Evolutionary conservation across 2,797 vertebrate species (phyloP).

Genomic region (Nothura maculosa): DNA sequence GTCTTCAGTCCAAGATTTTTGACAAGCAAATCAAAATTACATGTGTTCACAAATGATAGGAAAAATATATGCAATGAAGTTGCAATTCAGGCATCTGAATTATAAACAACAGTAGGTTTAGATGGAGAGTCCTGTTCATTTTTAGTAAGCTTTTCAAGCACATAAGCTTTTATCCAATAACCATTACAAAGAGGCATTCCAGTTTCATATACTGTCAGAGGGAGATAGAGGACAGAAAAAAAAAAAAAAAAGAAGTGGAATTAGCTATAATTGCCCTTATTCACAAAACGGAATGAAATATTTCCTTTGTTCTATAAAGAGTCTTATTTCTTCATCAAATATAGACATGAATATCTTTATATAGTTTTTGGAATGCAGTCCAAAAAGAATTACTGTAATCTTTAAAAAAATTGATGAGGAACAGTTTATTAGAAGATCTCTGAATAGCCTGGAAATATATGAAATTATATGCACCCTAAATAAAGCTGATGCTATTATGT

Average conservation of each 20-base stretch:
- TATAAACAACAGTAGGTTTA: neutral
- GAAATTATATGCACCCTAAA: constrained; percentile 48
- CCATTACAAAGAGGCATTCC: neutral
- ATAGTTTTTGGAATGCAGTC: neutral
- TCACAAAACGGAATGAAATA: constrained; percentile 28
- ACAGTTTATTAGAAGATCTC: constrained; percentile 58
- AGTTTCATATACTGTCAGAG: neutral
- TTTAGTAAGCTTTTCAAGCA: neutral
- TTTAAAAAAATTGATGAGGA: constrained; percentile 42
- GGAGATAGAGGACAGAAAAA: neutral
- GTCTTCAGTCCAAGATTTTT: neutral
- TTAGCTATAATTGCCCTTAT: neutral
- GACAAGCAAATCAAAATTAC: neutral
- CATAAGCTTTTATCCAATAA: neutral
- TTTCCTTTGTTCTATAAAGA: neutral
- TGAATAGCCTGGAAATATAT: constrained; percentile 50
- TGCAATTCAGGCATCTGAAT: neutral
- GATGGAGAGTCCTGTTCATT: neutral
- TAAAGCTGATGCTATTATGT: constrained; percentile 60
- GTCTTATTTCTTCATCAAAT: constrained; percentile 57
- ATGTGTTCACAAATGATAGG: neutral
- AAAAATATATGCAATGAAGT: neutral
- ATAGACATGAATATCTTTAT: constrained; percentile 20
- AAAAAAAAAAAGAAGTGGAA: neutral
- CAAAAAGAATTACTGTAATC: constrained; percentile 34